phyloP scores from a whole-genome alignment of 2,797 vertebrate genomes.

The Cheirogaleus major region DNA sequence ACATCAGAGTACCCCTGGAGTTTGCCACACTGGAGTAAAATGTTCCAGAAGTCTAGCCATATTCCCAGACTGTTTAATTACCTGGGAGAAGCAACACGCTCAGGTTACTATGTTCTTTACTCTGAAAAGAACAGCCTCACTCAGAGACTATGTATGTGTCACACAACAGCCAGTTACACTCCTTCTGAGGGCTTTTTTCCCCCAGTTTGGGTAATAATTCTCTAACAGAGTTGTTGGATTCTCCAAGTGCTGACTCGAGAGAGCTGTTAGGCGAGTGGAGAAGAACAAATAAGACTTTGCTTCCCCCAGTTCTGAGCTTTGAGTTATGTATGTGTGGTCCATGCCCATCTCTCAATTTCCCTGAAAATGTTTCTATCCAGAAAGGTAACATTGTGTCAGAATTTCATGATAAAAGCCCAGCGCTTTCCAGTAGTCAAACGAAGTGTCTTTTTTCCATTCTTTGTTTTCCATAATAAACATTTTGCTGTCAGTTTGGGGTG shows the following conservation, averaged over 20 bases:
- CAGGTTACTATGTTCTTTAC: background rate
- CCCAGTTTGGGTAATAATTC: background rate
- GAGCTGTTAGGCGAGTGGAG: background rate
- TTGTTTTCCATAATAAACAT: constrained; percentile 12
- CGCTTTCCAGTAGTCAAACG: background rate
- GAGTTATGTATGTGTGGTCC: background rate
- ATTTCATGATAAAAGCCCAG: background rate
- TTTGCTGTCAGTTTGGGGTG: background rate
- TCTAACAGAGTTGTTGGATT: background rate
- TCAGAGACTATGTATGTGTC: background rate
- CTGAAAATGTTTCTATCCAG: background rate
- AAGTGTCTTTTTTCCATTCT: background rate
- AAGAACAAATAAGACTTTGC: background rate
- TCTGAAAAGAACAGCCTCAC: background rate
- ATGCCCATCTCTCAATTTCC: background rate
- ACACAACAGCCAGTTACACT: background rate
- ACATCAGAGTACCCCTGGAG: background rate
- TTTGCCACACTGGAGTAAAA: background rate
- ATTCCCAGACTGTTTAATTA: constrained; percentile 41
- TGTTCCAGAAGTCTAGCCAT: constrained; percentile 16
- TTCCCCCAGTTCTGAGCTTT: background rate
- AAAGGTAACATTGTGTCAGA: background rate
- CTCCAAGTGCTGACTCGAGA: background rate
- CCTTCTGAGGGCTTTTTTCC: background rate
- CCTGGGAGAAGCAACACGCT: background rate